A percentile compares a stretch with the other conserved stretches of the same genome.
Conservation (phyloP, 2,113 vertebrate genomes). For the Sula dactylatra region DNA sequence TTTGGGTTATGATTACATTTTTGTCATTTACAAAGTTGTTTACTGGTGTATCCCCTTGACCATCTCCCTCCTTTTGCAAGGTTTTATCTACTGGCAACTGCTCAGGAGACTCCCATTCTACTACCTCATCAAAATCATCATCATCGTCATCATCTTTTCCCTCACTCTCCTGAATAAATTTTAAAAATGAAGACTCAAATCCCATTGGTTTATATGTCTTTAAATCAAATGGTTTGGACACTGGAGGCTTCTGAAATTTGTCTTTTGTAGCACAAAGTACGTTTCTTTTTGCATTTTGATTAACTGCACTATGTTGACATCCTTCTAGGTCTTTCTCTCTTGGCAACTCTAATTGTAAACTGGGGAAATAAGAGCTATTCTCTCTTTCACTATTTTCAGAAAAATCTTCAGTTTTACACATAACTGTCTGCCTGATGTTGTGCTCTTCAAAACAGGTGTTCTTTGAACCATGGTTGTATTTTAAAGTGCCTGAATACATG, state of each 20-base stretch:
- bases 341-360: constrained; percentile 80
- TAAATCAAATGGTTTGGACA: constrained; percentile 83
- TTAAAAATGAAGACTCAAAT: constrained; percentile 94
- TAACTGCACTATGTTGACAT: constrained; percentile 43
- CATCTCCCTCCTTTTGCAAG: constrained; percentile 47
- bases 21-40: constrained; percentile 78
- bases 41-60: constrained; percentile 11
- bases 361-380: constrained; percentile 63
- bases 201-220: constrained; percentile 90
- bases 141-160: constrained; percentile 77
- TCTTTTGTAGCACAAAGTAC: constrained; percentile 74
- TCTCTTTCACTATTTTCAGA: constrained; percentile 71
- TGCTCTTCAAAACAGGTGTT: constrained; percentile 59
- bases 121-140: constrained; percentile 66
- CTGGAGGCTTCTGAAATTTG: constrained; percentile 64
- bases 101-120: constrained; percentile 72
- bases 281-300: constrained; percentile 63
- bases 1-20: constrained; percentile 73
- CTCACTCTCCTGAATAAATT: constrained; percentile 93
- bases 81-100: constrained; percentile 53
- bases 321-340: constrained; percentile 82
- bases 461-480: constrained; percentile 70
- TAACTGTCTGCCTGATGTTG: constrained; percentile 30
- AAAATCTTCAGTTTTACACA: constrained; percentile 60
- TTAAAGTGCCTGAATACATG: constrained; percentile 69